Evolutionary conservation across 35 echinoderm and acorn worm species (phyloP), one percentile per base, ranked within the genome.

Genomic region (Stichopus chloronotus): DNA sequence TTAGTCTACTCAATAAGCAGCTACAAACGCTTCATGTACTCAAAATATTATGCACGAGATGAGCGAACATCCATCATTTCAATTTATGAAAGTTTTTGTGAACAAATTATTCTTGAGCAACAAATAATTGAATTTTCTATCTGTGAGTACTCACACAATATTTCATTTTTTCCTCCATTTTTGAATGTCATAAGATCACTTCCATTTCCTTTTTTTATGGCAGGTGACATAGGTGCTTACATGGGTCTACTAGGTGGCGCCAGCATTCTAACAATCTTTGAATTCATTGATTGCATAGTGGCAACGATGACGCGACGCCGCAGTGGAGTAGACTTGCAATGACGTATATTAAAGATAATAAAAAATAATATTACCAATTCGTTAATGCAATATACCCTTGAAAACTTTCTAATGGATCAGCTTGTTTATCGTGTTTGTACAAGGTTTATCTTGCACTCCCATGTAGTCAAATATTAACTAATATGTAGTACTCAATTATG

Each of bases 211-310:
- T 88, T 88, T 17, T 88, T 57, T 63, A 57, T 79, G 30, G 8
- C 54, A 91, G 90, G 90, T 91, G 90, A 91, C 72, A 58, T 91
- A 8, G 90, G 90, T 16, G 90, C 71, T 5, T 91, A 91, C 90
- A 91, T 91, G 90, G 90, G 90, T 56, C 76, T 91, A 59, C 53
- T 91, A 20, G 74, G 90, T 65, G 90, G 90, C 52, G 90, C 90
- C 16, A 91, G 90, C 22, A 56, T 91, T 3, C 12, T 91, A 79
- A 91, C 90, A 12, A 79, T 91, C 59, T 24, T 79, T 19, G 90
- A 91, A 79, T 91, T 91, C 52, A 24, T 91, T 12, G 90, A 91
- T 21, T 89, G 25, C 22, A 56, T 65, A 54, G 24, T 89, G 4
- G 87, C 59, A 43, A 61, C 87, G 9, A n/a, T 89, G 12, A 5